Base-by-base conservation (phyloP, 2,113 vertebrate species). In the Limnothrissa miodon region DNA sequence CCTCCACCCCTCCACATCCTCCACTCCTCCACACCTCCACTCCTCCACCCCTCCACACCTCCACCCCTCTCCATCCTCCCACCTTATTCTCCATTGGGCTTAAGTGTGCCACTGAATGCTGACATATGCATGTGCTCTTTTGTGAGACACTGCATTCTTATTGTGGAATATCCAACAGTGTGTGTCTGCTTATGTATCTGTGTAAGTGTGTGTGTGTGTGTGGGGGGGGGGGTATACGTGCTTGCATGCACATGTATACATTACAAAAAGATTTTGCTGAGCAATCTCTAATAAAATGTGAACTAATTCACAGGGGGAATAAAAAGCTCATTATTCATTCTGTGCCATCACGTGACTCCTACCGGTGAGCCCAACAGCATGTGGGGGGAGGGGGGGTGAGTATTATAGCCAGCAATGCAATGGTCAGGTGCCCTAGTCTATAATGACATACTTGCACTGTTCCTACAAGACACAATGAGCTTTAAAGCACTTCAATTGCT, bases 1-100 rank as follows among this genome's bases (percentile, higher is more conserved):
- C n/a, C n/a, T n/a, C n/a, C n/a, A n/a, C n/a, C n/a, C n/a, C n/a
- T n/a, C n/a, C n/a, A n/a, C n/a, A n/a, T n/a, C n/a, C 59, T n/a
- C 23, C 56, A 91, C 56, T 92, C 91, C 89, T 87, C 83, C 85
- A 89, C 89, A 91, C 89, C 93, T 89, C 92, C 90, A 92, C 91
- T 89, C 88, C 85, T 90, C 85, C 78, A 70, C n/a, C 39, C 46
- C 51, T 21, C n/a, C 21, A 5, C 5, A 10, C 62, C 8, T 1
- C n/a, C 25, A 33, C 62, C 62, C 62, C 25, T 15, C 25, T 3
- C 25, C 29, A 70, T 13, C 23, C 8, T 25, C n/a, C 42, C 33
- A 11, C 15, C 33, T 51, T 78, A 36, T 36, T 53, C 17, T 39
- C 39, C 39, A 15, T 25, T 25, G 42, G 29, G 66, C 33, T 74